Conservation (phyloP, 1,140 invertebrate species). For the Aculops lycopersici region DNA sequence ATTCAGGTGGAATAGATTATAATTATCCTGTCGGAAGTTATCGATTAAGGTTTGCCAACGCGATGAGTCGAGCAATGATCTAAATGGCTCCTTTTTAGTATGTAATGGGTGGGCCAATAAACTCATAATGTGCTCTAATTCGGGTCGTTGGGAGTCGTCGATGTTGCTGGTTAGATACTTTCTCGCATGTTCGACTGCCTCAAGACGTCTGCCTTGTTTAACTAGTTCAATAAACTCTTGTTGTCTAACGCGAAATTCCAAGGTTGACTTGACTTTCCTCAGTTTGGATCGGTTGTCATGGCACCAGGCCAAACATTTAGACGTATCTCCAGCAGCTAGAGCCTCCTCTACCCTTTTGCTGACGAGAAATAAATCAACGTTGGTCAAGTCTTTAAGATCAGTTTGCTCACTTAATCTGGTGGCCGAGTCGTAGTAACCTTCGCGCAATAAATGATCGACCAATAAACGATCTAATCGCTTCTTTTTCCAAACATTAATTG, state of each 20-base stretch:
- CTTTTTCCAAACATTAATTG: conserved; percentile 31
- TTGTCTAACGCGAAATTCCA: conserved; percentile 52
- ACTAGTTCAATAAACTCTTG: conserved; percentile 85
- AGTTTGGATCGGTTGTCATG: conserved; percentile 86
- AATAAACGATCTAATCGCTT: conserved; percentile 68
- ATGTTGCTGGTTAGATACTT: conserved; percentile 61
- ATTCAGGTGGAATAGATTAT: conserved; percentile 64
- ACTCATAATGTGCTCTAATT: conserved; percentile 76
- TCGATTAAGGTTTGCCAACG: conserved; percentile 51
- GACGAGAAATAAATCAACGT: conserved; percentile 63
- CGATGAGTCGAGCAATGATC: conserved; percentile 25
- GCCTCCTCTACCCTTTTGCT: conserved; percentile 44
- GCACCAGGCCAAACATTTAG: conserved; percentile 74
- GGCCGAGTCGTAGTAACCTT: conserved; percentile 77
- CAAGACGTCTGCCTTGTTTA: conserved; percentile 42
- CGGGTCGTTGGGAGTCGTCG: conserved; percentile 29
- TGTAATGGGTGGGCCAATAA: conserved; percentile 57
- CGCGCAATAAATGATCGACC: conserved; percentile 76
- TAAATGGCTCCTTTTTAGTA: conserved; percentile 31
- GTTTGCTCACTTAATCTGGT: conserved; percentile 40
- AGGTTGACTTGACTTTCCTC: conserved; percentile 37
- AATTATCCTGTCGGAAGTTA: conserved; percentile 73
- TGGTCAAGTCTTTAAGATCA: conserved; percentile 42
- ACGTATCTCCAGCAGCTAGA: conserved; percentile 40
- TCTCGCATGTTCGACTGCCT: conserved; percentile 68